Base-by-base conservation (phyloP, 2,797 vertebrate genomes). In the Pipistrellus kuhlii region DNA sequence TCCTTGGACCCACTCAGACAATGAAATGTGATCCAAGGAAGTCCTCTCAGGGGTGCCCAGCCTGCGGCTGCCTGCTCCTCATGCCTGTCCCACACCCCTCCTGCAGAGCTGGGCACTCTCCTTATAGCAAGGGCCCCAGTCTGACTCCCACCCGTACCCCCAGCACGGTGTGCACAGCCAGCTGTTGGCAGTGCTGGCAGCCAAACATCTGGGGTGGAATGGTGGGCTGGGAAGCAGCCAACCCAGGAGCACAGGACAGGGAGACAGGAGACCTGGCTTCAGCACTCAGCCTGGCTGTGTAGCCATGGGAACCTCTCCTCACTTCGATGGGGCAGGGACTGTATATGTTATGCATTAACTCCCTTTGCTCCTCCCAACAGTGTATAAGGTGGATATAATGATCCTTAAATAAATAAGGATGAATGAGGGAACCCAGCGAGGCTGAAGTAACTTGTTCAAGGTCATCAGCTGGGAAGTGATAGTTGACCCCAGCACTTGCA, bases 11-110 rank as follows among this genome's bases (percentile, higher is more conserved):
- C 20, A 5, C 90, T 46, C 44, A 53, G 64, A 71, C 59, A 69
- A 46, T 68, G 83, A 76, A 85, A 86, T 12, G 64, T 17, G 94
- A 89, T 77, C 62, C 76, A 44, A n/a, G 27, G 69, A 66, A 93
- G 75, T 5, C 84, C 85, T 51, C 62, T 85, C 1, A 3, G 20
- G 59, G 23, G 46, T 8, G 18, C 8, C 48, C 30, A 11, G 35
- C 17, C 90, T 35, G 3, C 64, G 10, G 17, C 23, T 0, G 35
- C 35, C 66, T 59, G 25, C 30, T 35, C 41, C 25, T 1, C 13
- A 0, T 48, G 23, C 25, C 41, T 73, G 57, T 20, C 55, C 46
- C 15, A 27, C 53, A 3, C 9, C 21, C 30, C 18, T 85, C 35
- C 6, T n/a, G 32, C 64, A 41, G n/a, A 41, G 18, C 38, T 4